Evolutionary conservation across 1,140 invertebrate genomes (phyloP), one percentile per base, ranked within the genome.

Genomic region (Ceratoteleas bidentatus): DNA sequence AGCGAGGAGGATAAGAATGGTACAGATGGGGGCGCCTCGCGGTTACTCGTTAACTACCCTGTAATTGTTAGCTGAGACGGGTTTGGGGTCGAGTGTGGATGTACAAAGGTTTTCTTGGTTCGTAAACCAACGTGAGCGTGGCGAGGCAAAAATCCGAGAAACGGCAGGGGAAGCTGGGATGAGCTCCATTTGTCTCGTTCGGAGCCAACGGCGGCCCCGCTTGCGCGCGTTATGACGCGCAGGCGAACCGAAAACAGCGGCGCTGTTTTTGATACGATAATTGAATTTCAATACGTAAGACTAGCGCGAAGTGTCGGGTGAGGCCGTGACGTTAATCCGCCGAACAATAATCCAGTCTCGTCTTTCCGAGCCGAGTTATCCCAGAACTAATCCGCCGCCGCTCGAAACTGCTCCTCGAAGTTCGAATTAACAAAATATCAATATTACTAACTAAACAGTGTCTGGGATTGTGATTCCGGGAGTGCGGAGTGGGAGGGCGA

Each of bases 11-110:
- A 57, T 40, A 65, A 70, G 74, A 80, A 72, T 53, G 50, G n/a
- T 54, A 73, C 72, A 75, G 54, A 58, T 32, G 62, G 52, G 64
- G 49, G 58, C 64, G 75, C 70, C 38, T 47, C 60, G 62, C 56
- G 66, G 53, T 69, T 66, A 80, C 69, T 85, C 84, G 80, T 85
- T 83, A 85, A 85, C 83, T 83, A 75, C 76, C 76, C 74, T 80
- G 72, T 82, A 85, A 85, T 85, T 80, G 83, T 85, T 85, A 85
- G 76, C 75, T 76, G 15, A 54, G 33, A 0, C 38, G 69, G 58
- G 73, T 75, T 60, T 38, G 53, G 38, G 38, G 64, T 64, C 65
- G 64, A 72, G 60, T 66, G 38, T 73, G 54, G 56, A 75, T 53
- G 38, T 75, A 70, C 75, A 83, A 83, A 83, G 80, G 62, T 74